Conservation (phyloP, 2,113 vertebrate species). For the Myodes glareolus region DNA sequence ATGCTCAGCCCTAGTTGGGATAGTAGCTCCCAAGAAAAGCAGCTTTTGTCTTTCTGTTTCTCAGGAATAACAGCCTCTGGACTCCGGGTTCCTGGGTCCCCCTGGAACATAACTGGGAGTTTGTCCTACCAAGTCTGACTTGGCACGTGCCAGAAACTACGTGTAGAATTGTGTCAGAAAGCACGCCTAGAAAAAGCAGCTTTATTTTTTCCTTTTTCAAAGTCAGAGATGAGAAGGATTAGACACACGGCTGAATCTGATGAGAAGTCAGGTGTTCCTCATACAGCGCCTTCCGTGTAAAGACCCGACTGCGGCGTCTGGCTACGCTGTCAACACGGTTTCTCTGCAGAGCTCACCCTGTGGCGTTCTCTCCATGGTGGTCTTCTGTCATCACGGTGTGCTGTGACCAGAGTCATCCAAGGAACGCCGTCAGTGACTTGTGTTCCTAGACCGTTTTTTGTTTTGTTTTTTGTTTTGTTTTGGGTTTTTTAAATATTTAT, state of each 20-base stretch:
- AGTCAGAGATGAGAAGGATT: not conserved
- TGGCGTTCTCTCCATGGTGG: not conserved
- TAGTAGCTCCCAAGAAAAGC: not conserved
- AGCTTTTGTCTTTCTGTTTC: not conserved
- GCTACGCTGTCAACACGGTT: not conserved
- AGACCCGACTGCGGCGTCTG: not conserved
- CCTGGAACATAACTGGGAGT: not conserved
- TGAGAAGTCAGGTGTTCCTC: conserved; percentile 35
- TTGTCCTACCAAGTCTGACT: not conserved
- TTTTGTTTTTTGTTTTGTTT: too few species aligned
- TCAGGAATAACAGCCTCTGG: not conserved
- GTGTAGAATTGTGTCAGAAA: not conserved
- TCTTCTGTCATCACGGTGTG: not conserved
- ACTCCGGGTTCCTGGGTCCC: not conserved
- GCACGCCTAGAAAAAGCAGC: not conserved
- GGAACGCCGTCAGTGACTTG: conserved; percentile 3
- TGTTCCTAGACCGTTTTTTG: not conserved
- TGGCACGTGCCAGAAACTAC: not conserved
- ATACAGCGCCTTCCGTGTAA: not conserved
- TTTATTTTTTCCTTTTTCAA: not conserved
- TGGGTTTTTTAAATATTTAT: too few species aligned
- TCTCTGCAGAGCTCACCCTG: not conserved
- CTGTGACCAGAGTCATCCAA: not conserved
- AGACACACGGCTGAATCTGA: not conserved
- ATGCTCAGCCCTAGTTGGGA: not conserved